Conservation (phyloP, 2,888 invertebrate species). For the Yponomeuta plumbellus region DNA sequence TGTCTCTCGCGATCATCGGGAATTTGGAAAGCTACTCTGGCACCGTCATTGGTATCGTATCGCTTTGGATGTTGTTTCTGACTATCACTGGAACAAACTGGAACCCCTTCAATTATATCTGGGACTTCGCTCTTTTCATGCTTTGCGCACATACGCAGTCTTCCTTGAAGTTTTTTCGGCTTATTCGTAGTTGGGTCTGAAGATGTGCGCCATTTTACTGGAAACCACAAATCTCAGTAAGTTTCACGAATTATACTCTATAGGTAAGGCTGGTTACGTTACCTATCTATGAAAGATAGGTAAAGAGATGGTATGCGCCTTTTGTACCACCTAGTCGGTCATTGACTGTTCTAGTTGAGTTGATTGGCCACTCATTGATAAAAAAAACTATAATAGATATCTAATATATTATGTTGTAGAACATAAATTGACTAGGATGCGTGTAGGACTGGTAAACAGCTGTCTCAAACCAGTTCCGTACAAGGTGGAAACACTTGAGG, state of each 20-base stretch:
- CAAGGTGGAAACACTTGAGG: conserved; percentile 19
- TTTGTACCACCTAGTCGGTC: too few species aligned
- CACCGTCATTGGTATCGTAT: conserved; percentile 38
- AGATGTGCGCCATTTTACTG: conserved; percentile 58
- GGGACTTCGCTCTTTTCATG: conserved; percentile 70
- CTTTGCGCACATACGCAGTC: conserved; percentile 59
- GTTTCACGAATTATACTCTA: too few species aligned
- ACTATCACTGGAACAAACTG: conserved; percentile 62
- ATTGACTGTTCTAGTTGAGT: too few species aligned
- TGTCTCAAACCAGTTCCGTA: not conserved
- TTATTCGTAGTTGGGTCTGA: conserved; percentile 59
- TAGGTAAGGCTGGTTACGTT: too few species aligned
- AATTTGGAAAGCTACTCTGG: conserved; percentile 56
- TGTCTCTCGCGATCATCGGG: conserved; percentile 50
- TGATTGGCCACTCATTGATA: too few species aligned
- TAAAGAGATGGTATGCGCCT: too few species aligned
- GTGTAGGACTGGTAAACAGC: not conserved
- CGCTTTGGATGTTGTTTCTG: conserved; percentile 42
- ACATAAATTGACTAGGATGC: not conserved
- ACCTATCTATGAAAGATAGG: too few species aligned
- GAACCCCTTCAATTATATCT: conserved; percentile 72
- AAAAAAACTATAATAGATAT: too few species aligned
- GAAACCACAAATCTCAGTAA: conserved; percentile 21
- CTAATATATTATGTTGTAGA: not conserved
- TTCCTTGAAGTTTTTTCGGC: conserved; percentile 52